These are phyloP conservation scores for Operophtera brumata DNA, from an alignment of 2,888 invertebrate species.

Conservation along the genomic window DNA sequence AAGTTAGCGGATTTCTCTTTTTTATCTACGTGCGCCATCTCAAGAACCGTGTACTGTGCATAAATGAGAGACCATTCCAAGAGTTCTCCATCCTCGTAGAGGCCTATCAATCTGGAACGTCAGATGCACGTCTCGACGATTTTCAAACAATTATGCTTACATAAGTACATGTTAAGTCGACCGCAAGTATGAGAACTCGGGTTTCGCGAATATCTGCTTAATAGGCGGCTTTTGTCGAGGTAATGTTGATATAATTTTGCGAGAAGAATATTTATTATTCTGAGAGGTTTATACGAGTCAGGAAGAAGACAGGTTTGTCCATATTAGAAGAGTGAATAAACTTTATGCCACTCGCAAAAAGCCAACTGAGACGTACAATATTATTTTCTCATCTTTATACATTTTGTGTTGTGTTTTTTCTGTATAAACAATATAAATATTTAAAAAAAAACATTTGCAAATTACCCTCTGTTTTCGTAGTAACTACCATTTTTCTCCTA, in stretches of 20 bases:
- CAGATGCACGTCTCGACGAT: conserved; percentile 64
- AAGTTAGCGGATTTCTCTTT: too few relatives aligned
- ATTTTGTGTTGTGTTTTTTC: too few relatives aligned
- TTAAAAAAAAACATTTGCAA: too few relatives aligned
- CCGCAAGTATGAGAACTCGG: conserved; percentile 40
- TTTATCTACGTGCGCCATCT: too few relatives aligned
- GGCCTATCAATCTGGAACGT: conserved; percentile 70
- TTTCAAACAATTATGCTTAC: conserved; percentile 73
- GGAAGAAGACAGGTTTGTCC: background rate
- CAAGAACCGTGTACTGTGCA: background rate
- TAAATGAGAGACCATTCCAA: conserved; percentile 38
- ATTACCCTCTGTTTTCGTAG: too few relatives aligned
- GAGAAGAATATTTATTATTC: conserved; percentile 17
- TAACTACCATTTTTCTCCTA: too few relatives aligned
- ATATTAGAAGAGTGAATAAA: background rate
- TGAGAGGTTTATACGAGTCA: background rate
- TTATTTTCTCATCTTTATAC: too few relatives aligned
- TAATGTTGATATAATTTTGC: conserved; percentile 24
- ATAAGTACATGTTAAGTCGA: conserved; percentile 64
- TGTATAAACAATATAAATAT: too few relatives aligned
- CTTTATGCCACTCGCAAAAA: too few relatives aligned
- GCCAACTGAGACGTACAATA: too few relatives aligned
- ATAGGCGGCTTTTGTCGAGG: conserved; percentile 27
- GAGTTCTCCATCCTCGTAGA: conserved; percentile 37
- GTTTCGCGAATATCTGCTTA: conserved; percentile 27